Conservation (phyloP, 2,888 invertebrate species). For the Cheiracanthium punctorium region DNA sequence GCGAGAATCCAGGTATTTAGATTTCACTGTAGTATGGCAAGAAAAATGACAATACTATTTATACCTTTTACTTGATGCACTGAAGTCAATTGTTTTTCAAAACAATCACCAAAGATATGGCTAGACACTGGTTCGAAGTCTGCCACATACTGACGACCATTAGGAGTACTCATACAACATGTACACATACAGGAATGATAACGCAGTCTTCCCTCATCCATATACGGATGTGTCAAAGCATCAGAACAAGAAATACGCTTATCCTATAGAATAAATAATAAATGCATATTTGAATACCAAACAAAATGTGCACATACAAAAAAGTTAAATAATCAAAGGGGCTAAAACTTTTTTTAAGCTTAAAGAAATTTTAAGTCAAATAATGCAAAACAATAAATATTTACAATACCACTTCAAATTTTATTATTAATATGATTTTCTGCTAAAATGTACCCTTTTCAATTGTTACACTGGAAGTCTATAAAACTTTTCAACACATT, state of each 20-base stretch:
- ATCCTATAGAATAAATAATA: conserved; percentile 80
- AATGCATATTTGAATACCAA: too few species aligned
- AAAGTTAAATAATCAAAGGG: neutral
- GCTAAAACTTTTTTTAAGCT: neutral
- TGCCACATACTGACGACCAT: conserved; percentile 87
- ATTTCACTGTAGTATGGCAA: too few species aligned
- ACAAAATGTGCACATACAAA: neutral
- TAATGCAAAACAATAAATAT: too few species aligned
- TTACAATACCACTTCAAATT: too few species aligned
- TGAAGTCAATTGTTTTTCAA: conserved; percentile 95
- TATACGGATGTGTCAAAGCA: conserved; percentile 96
- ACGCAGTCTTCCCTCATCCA: conserved; percentile 97
- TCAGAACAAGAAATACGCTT: conserved; percentile 96
- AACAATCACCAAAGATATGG: conserved; percentile 94
- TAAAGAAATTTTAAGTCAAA: too few species aligned
- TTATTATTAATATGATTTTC: too few species aligned
- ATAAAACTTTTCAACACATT: too few species aligned
- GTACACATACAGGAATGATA: conserved; percentile 99
- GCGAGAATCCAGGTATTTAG: too few species aligned
- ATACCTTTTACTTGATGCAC: conserved; percentile 98
- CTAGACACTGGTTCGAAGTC: conserved; percentile 95
- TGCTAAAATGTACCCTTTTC: too few species aligned
- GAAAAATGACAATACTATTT: too few species aligned
- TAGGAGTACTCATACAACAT: conserved; percentile 90
- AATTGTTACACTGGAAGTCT: too few species aligned